Percentiles rank a stretch among this genome's conserved stretches.
phyloP scores from a whole-genome alignment of 2,888 invertebrate genomes.

The Pristionchus entomophagus region DNA sequence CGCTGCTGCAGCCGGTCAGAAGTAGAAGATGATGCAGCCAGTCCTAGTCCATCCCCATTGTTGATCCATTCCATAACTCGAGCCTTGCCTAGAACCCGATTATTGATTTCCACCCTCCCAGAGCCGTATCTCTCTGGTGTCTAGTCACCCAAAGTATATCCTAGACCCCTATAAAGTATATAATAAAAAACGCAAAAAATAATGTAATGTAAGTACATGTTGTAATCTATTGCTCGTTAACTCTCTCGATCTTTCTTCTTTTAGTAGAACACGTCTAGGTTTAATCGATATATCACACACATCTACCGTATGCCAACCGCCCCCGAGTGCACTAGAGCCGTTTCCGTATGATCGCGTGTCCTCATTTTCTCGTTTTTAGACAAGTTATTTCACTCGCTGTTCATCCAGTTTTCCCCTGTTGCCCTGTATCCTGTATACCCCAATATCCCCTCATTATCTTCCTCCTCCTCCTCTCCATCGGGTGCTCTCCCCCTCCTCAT shows the following conservation, averaged over 20 bases:
- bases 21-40: background rate
- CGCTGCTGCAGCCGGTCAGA: background rate
- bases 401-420: background rate
- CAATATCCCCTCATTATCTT: background rate
- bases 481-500: background rate
- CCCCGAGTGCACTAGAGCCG: background rate
- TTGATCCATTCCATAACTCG: slow-evolving; percentile 23
- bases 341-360: no score
- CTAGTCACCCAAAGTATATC: slow-evolving; percentile 20
- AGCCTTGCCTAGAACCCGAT: slow-evolving; percentile 21
- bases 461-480: background rate
- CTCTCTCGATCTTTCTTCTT: background rate
- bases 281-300: background rate
- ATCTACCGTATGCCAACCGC: slow-evolving; percentile 17
- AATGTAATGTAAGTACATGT: slow-evolving; percentile 38
- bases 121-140: background rate
- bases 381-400: background rate
- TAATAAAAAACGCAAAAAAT: slow-evolving; percentile 26
- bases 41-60: background rate
- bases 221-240: slow-evolving; percentile 18
- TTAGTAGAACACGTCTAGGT: background rate
- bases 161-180: background rate
- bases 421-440: background rate
- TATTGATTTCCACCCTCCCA: background rate
- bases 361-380: background rate